Base-by-base conservation (phyloP, 2,888 invertebrate genomes). In the Phyllotreta striolata region DNA sequence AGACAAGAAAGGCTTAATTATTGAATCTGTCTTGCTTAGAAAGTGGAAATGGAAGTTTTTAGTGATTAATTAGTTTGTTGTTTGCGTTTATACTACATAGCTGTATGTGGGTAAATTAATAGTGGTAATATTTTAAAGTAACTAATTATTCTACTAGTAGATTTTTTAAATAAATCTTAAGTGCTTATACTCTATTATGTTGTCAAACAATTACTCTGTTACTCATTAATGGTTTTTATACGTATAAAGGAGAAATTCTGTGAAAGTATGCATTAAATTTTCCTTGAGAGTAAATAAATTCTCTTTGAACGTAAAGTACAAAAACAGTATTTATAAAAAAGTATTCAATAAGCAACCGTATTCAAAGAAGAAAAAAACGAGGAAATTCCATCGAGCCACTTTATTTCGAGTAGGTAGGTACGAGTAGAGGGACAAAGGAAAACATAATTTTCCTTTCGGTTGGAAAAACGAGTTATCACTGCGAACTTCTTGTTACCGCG, bases 401-500 rank as follows among this genome's bases (percentile, higher is more conserved):
- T 52, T 38, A 52, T 52, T 12, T 34, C 12, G 13, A 52, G 38
- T 52, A 52, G 52, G 52, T 41, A 24, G 24, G 24, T 24, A 51
- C 52, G 44, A 35, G 13, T 7, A 10, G 9, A 10, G 34, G 7
- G 9, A 59, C 59, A 59, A 59, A 59, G 24, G 43, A 43, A 10
- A 51, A 59, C 34, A 41, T 52, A 35, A 59, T 51, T 59, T 35
- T 9, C 44, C 6, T 8, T 59, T 59, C 43, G 12, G 6, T 37
- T 10, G 12, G n/a, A 51, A 40, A 41, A 59, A 51, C 37, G 37
- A 35, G 51, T 52, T 52, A 58, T 59, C 35, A 43, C 35, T 52
- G 39, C 38, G 34, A 38, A 52, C n/a, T 54, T 41, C 47, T 64
- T 51, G 63, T 55, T 60, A 55, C 39, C 13, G 8, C 8, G 40